These are phyloP conservation scores for Corbicula japonica DNA, from an alignment of 2,888 invertebrate species.

Conservation along the genomic window DNA sequence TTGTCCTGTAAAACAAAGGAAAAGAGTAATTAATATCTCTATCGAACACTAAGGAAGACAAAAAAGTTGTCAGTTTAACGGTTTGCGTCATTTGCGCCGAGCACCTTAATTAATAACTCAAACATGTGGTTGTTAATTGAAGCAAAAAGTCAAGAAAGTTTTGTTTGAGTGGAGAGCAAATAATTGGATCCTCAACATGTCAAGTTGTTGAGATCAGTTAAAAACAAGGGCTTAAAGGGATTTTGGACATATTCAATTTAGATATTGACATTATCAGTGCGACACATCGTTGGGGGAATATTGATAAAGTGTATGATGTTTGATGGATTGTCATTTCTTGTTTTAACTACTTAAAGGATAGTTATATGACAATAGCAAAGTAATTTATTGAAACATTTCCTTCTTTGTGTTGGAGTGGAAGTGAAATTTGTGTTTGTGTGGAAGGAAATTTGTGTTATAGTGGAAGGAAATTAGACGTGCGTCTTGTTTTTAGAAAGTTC, in stretches of 20 bases:
- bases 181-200: too few relatives aligned
- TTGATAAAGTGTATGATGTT: slow-evolving; percentile 19
- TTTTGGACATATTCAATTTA: slow-evolving; percentile 29
- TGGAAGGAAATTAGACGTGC: background rate
- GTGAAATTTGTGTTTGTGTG: background rate
- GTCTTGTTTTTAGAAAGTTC: too few relatives aligned
- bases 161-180: too few relatives aligned
- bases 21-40: too few relatives aligned
- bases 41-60: too few relatives aligned
- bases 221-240: slow-evolving; percentile 38
- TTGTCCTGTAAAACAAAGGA: too few relatives aligned
- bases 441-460: background rate
- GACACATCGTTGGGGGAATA: slow-evolving; percentile 4
- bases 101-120: too few relatives aligned
- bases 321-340: slow-evolving; percentile 3
- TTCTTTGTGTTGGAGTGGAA: background rate
- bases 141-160: too few relatives aligned
- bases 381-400: slow-evolving; percentile 5
- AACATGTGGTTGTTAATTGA: too few relatives aligned
- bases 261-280: slow-evolving; percentile 39
- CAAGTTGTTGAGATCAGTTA: too few relatives aligned
- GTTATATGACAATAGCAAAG: background rate
- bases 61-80: too few relatives aligned
- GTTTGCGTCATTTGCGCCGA: too few relatives aligned
- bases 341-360: slow-evolving; percentile 2